Base-by-base conservation (phyloP, 2,113 vertebrate species). In the Caretta caretta region DNA sequence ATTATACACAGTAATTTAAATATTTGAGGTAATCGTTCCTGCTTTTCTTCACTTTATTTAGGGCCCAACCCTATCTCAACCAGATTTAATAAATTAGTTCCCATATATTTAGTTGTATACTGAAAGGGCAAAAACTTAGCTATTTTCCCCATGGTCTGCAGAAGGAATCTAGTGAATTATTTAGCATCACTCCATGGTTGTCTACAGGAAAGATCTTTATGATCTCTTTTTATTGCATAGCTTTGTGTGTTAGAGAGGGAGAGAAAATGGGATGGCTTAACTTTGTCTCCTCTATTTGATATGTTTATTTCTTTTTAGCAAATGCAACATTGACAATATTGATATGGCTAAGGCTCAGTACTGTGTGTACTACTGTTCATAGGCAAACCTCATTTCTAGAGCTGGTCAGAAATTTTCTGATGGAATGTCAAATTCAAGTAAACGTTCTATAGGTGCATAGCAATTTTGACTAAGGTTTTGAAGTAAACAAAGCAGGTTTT, bases 91-190 rank as follows among this genome's bases (percentile, higher is more conserved):
- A 4, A 50, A 8, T 69, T 20, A 3, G 53, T 42, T 51, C 84
- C 76, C 81, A 89, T 84, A 17, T 89, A 91, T 72, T 51, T 48
- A 29, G 48, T 83, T 3, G 0, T 20, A 72, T 7, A 57, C 56
- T 82, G 29, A 49, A 93, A 89, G 92, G 42, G 5, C 11, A 69
- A 92, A 93, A 35, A n/a, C 56, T 57, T 20, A 86, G 38, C 31
- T 90, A 57, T 72, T 59, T 88, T 93, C 90, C 4, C 17, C 8
- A n/a, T 86, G 17, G 51, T 88, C 46, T 93, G 24, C 57, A 81
- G 72, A 48, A 95, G 38, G 6, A 88, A 92, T 59, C 38, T 85
- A 54, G 78, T 94, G 83, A 94, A 94, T 92, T 97, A 88, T 92
- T 95, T 94, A 88, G 31, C 88, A 91, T 85, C 93, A 65, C 48